Evolutionary conservation across 2,797 vertebrate genomes (phyloP).

Genomic region (Hydrocynus forskahlii): DNA sequence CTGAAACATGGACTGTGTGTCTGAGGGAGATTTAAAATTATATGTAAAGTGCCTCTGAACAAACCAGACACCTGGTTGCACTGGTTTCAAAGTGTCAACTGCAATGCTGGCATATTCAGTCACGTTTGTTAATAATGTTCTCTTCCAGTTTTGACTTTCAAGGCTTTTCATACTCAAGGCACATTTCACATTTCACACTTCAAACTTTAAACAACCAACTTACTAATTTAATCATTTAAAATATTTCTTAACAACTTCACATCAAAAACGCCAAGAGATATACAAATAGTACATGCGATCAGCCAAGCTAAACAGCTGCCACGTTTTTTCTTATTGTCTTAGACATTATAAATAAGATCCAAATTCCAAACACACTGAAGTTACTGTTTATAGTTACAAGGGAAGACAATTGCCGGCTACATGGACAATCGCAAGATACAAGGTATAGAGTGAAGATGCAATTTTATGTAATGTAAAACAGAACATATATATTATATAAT

Average conservation of each 20-base stretch:
- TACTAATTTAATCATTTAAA: too few species aligned
- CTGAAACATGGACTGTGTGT: not conserved
- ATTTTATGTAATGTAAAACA: not conserved
- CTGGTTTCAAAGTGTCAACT: not conserved
- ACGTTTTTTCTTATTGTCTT: not conserved
- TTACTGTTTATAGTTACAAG: not conserved
- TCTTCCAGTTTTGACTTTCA: not conserved
- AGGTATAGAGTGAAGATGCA: too few species aligned
- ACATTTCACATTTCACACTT: too few species aligned
- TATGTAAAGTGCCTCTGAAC: not conserved
- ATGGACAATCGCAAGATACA: not conserved
- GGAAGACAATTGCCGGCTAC: not conserved
- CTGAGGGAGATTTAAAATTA: not conserved
- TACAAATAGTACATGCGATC: too few species aligned
- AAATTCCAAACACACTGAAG: not conserved
- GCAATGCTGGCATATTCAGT: not conserved
- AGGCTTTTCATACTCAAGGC: not conserved
- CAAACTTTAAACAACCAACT: too few species aligned
- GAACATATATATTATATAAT: not conserved
- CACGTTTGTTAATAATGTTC: too few species aligned
- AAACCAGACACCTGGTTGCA: not conserved
- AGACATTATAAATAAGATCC: conserved; percentile 4
- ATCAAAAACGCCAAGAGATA: too few species aligned
- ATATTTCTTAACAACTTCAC: too few species aligned
- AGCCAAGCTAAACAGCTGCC: not conserved